These are phyloP conservation scores for Eclectus roratus DNA, from an alignment of 2,113 vertebrate species.

Conservation along the genomic window DNA sequence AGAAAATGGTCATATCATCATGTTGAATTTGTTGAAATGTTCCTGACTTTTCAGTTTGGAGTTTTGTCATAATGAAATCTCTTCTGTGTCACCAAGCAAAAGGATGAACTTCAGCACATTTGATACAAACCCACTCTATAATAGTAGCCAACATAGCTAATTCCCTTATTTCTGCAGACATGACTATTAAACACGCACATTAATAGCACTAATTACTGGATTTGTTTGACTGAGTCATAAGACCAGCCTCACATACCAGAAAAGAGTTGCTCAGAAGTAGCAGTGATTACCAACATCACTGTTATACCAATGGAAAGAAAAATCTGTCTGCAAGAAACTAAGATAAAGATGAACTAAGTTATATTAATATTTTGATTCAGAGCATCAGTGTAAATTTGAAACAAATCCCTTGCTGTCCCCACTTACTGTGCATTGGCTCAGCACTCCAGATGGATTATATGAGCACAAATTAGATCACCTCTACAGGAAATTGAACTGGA, in stretches of 20 bases:
- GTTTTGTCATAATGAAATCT: neutral
- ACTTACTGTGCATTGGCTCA: neutral
- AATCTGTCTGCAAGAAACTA: neutral
- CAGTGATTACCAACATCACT: neutral
- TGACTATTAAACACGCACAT: neutral
- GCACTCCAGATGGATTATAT: neutral
- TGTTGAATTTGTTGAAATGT: neutral
- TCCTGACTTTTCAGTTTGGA: neutral
- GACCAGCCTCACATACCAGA: neutral
- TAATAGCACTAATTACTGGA: neutral
- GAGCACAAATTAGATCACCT: neutral
- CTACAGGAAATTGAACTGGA: neutral
- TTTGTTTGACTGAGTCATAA: neutral
- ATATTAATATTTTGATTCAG: neutral
- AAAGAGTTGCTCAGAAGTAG: rapidly evolving
- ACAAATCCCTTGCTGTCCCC: neutral
- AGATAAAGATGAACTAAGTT: neutral
- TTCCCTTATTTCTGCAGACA: neutral
- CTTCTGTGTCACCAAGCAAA: neutral
- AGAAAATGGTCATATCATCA: neutral
- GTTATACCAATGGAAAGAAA: neutral
- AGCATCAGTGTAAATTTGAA: neutral
- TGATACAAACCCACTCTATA: neutral
- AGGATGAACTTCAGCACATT: neutral
- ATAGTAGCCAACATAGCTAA: neutral